Evolutionary conservation across 64 coral and sea anemone species (phyloP), one percentile per base, ranked within the genome.

Genomic region (Pocillopora verrucosa): DNA sequence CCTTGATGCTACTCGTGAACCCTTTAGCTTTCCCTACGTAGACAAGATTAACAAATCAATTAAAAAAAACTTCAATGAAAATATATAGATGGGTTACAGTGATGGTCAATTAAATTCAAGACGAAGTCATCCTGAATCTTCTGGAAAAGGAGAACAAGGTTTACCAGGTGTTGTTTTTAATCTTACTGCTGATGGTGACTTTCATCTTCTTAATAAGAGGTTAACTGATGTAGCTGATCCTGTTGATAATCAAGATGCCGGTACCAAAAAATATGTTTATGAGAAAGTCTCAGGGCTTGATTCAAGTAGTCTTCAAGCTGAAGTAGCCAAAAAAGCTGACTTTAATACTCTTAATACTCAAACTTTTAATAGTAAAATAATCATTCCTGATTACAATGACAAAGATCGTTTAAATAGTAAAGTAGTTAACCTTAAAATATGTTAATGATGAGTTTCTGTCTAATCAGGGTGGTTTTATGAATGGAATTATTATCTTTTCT

Each of bases 31-130:
- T 62, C 9, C 57, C 13, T 82, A 82, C 20, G 26, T 82, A 16
- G 80, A 82, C 57, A 82, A 60, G 30, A 26, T 57, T 12, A 82
- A 60, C 15, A 82, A 82, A 51, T 73, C 11, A 87, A 70, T 65
- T 10, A 36, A 24, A 68, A 87, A 73, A 34, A 72, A 87, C 64
- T 87, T 82, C 20, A 11, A 58, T 82, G 80, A 57, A 59, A n/a
- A 72, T 56, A 56, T 87, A 13, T 73, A 72, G 30, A 36, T 0
- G 36, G 13, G 19, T 25, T 58, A 81, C 5, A 35, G 24, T 76
- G 57, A 82, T 82, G 37, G 80, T 34, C 13, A 34, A 59, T 41
- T 57, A 59, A 20, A 60, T 41, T 51, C 34, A 14, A 76, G 1
- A 82, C 0, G 4, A 15, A 16, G 26, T 4, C 15, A 15, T 41